Percentiles rank a stretch among this genome's conserved stretches.
Evolutionary conservation across 2,888 invertebrate genomes (phyloP).

Genomic region (Notodonta ziczac): DNA sequence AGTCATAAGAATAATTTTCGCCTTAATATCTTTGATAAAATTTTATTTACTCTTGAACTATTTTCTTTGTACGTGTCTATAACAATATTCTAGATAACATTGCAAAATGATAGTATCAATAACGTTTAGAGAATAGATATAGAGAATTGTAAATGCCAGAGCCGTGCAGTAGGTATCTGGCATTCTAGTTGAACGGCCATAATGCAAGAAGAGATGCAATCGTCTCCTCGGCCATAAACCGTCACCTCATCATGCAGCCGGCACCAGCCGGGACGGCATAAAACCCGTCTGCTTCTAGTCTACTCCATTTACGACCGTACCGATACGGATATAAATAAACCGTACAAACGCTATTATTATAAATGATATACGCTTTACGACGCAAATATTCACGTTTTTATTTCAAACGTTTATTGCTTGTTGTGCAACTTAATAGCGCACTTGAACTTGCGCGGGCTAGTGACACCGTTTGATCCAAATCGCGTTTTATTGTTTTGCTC

Average conservation of each 20-base stretch:
- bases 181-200: slow-evolving; percentile 34
- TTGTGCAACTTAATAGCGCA: slow-evolving; percentile 81
- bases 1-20: too few species aligned
- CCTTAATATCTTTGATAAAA: too few species aligned
- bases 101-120: too few species aligned
- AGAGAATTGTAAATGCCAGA: slow-evolving; percentile 7
- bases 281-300: slow-evolving; percentile 80
- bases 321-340: slow-evolving; percentile 79
- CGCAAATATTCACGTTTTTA: slow-evolving; percentile 76
- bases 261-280: slow-evolving; percentile 60
- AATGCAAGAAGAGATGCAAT: slow-evolving; percentile 51
- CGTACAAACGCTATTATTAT: slow-evolving; percentile 60
- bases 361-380: slow-evolving; percentile 61
- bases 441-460: slow-evolving; percentile 81
- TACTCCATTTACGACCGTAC: slow-evolving; percentile 76
- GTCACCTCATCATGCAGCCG: slow-evolving; percentile 61
- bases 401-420: slow-evolving; percentile 76
- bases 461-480: slow-evolving; percentile 82
- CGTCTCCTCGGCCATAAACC: slow-evolving; percentile 45
- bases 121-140: too few species aligned
- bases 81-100: too few species aligned
- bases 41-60: too few species aligned
- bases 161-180: slow-evolving; percentile 18
- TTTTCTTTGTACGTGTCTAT: too few species aligned
- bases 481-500: slow-evolving; percentile 80